These are phyloP conservation scores for Sesamia inferens DNA, from an alignment of 2,888 invertebrate genomes.

Conservation along the genomic window DNA sequence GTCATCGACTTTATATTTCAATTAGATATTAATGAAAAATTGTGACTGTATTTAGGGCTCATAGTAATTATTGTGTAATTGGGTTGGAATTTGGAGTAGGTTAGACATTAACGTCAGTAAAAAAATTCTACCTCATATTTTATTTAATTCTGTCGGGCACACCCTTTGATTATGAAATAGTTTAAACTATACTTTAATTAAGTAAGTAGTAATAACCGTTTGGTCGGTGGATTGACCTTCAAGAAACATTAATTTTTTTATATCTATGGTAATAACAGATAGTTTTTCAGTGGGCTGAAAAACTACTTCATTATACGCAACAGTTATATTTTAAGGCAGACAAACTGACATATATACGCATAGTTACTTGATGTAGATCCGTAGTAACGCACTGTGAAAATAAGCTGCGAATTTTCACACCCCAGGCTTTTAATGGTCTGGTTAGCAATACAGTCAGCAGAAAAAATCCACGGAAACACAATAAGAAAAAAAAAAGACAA, in stretches of 20 bases:
- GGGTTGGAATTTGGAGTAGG: constrained; percentile 12
- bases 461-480: constrained; percentile 56
- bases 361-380: constrained; percentile 53
- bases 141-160: not conserved
- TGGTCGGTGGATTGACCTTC: not conserved
- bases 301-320: constrained; percentile 26
- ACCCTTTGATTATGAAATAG: constrained; percentile 9
- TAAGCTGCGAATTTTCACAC: constrained; percentile 88
- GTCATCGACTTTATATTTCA: constrained; percentile 13
- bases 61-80: constrained; percentile 32
- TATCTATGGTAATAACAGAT: not conserved
- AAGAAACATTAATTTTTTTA: not conserved
- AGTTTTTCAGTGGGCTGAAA: not conserved
- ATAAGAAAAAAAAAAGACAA: constrained; percentile 3
- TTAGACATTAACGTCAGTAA: constrained; percentile 6
- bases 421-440: constrained; percentile 84
- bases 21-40: constrained; percentile 18
- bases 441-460: constrained; percentile 77
- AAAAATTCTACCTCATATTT: constrained; percentile 3
- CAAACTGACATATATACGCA: constrained; percentile 24
- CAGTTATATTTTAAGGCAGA: constrained; percentile 48
- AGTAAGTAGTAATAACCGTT: not conserved
- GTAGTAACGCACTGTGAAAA: constrained; percentile 73
- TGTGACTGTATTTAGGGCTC: constrained; percentile 2
- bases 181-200: constrained; percentile 4